A percentile compares a stretch with the other conserved stretches of the same genome.
These are phyloP conservation scores for Platyscapa corneri DNA, from an alignment of 1,140 invertebrate species.

Conservation along the genomic window DNA sequence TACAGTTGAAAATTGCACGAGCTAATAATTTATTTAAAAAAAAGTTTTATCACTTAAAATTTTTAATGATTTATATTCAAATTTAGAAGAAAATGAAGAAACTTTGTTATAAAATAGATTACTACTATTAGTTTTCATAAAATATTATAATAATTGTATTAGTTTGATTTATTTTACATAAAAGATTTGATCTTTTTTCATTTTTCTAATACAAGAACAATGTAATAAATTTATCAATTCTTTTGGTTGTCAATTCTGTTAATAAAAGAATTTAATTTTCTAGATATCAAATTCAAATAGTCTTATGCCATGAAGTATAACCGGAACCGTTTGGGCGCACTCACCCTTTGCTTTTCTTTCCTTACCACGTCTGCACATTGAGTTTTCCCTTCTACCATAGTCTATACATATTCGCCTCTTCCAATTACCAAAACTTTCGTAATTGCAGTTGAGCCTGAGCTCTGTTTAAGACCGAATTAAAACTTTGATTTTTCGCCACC, in stretches of 20 bases:
- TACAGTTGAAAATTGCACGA: too few species aligned
- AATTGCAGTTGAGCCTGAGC: conserved; percentile 62
- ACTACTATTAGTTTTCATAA: too few species aligned
- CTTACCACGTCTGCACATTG: conserved; percentile 49
- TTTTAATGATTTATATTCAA: too few species aligned
- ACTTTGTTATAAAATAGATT: too few species aligned
- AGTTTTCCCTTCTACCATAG: conserved; percentile 12
- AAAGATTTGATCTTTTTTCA: too few species aligned
- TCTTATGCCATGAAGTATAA: conserved; percentile 54
- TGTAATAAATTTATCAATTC: neutral
- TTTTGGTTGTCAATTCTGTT: neutral
- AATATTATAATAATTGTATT: too few species aligned
- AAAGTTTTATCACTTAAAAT: too few species aligned
- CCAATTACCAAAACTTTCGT: conserved; percentile 69
- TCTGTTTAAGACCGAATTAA: conserved; percentile 69
- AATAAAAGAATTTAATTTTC: conserved; percentile 52
- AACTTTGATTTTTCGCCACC: conserved; percentile 68
- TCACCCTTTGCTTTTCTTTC: conserved; percentile 53
- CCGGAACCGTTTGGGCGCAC: conserved; percentile 24
- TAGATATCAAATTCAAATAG: conserved; percentile 58
- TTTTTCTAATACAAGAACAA: neutral
- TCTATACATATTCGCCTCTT: conserved; percentile 41
- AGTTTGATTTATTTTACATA: too few species aligned
- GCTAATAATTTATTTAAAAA: too few species aligned
- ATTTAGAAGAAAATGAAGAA: too few species aligned